A percentile compares a stretch with the other conserved stretches of the same genome.
These are phyloP conservation scores for Ephestia elutella DNA, from an alignment of 1,140 invertebrate genomes.

Conservation along the genomic window DNA sequence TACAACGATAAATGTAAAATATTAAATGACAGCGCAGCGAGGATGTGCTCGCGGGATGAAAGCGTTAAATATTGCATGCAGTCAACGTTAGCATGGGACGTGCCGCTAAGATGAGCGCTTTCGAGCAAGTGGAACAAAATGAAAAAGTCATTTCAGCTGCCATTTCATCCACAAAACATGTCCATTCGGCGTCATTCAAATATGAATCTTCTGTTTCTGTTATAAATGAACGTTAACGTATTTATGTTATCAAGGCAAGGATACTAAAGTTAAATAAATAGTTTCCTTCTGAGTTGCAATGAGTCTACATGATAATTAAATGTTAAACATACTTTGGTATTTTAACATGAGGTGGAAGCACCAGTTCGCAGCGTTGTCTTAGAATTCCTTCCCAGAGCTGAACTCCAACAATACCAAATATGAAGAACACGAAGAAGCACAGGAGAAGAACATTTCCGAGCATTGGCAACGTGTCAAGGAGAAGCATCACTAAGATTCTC, in stretches of 20 bases:
- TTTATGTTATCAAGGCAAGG: slow-evolving; percentile 17
- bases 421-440: slow-evolving; percentile 99
- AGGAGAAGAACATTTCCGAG: slow-evolving; percentile 97
- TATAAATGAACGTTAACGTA: slow-evolving; percentile 19
- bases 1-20: slow-evolving; percentile 30
- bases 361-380: slow-evolving; percentile 92
- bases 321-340: slow-evolving; percentile 82
- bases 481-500: slow-evolving; percentile 97
- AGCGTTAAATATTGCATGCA: slow-evolving; percentile 74
- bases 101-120: slow-evolving; percentile 62
- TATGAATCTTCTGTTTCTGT: slow-evolving; percentile 9
- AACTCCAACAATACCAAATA: slow-evolving; percentile 99
- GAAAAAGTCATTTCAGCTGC: slow-evolving; percentile 43
- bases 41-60: slow-evolving; percentile 51
- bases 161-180: slow-evolving; percentile 29
- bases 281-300: neutral
- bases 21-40: slow-evolving; percentile 47
- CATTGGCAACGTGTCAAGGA: slow-evolving; percentile 99
- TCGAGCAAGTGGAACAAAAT: slow-evolving; percentile 60
- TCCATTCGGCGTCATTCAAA: slow-evolving; percentile 16
- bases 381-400: slow-evolving; percentile 99
- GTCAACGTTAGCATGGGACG: slow-evolving; percentile 69
- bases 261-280: neutral
- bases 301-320: neutral
- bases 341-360: slow-evolving; percentile 78